These are phyloP conservation scores for Thunnus albacares DNA, from an alignment of 2,797 vertebrate species.

Conservation along the genomic window DNA sequence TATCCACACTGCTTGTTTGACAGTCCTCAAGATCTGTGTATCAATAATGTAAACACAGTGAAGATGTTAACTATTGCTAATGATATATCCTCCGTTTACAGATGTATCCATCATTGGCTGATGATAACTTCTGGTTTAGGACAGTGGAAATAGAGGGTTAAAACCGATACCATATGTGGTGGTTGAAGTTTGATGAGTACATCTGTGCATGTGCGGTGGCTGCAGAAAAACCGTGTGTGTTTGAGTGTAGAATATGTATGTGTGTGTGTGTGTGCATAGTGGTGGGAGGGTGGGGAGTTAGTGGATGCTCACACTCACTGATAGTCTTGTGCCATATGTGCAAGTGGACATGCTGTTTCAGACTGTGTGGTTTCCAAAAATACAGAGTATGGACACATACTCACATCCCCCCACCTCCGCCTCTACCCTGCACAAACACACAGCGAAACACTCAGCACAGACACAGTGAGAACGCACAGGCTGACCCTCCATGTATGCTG, in stretches of 20 bases:
- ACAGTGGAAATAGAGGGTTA: slow-evolving; percentile 63
- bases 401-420: slow-evolving; percentile 33
- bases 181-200: slow-evolving; percentile 27
- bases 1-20: slow-evolving; percentile 81
- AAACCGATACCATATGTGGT: slow-evolving; percentile 70
- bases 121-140: slow-evolving; percentile 71
- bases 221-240: slow-evolving; percentile 38
- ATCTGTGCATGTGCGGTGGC: slow-evolving; percentile 30
- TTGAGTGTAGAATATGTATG: slow-evolving; percentile 31
- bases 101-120: slow-evolving; percentile 74
- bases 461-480: slow-evolving; percentile 69
- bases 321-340: slow-evolving; percentile 54
- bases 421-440: slow-evolving; percentile 61
- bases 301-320: slow-evolving; percentile 52
- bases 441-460: slow-evolving; percentile 57
- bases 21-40: slow-evolving; percentile 77
- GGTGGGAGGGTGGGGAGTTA: slow-evolving; percentile 2
- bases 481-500: slow-evolving; percentile 73
- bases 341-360: slow-evolving; percentile 62
- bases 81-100: slow-evolving; percentile 79
- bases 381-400: slow-evolving; percentile 65
- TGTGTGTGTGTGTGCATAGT: neutral
- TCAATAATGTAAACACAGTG: slow-evolving; percentile 74
- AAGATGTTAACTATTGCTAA: slow-evolving; percentile 78
- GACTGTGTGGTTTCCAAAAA: slow-evolving; percentile 77